Base-by-base conservation (phyloP, 2,797 vertebrate genomes). In the Pseudochaenichthys georgianus region DNA sequence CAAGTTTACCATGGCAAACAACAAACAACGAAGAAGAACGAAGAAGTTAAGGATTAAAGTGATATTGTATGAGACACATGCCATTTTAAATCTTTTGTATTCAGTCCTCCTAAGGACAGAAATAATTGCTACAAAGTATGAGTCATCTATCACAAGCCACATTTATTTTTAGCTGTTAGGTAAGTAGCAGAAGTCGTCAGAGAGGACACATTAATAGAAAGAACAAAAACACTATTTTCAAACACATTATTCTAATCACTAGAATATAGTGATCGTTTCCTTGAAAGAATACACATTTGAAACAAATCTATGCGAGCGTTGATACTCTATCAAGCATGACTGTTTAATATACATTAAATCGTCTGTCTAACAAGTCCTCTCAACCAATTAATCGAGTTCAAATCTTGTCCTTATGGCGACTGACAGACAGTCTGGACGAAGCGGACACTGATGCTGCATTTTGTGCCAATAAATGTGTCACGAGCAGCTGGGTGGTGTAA, bases 381-480 rank as follows among this genome's bases (percentile, higher is more conserved):
- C 63, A 63, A 72, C 86, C 86, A 87, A 87, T 88, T 89, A 80
- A 83, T 87, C 64, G 13, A 82, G 72, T 81, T 81, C 51, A 34
- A 28, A 73, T 81, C 59, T 70, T 28, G 70, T 88, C 89, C 87
- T 87, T 85, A 83, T 88, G 90, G 76, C 86, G 65, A 71, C 75
- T 90, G 87, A 92, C 84, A 84, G 74, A 86, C 80, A 91, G 81
- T 82, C 82, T 93, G 89, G 90, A 93, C 87, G 83, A 90, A 91
- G 81, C 50, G 84, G 70, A 66, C 87, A 81, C 74, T 72, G 85
- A 82, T 90, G 80, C 91, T 90, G 87, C 0, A 0, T 75, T 67
- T 84, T 81, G 77, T 94, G 94, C 96, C 95, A 95, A 92, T 94
- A 95, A 95, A 94, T 91, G 95, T 96, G 95, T 95, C 92, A 92